Evolutionary conservation across 2,888 invertebrate genomes (phyloP), one percentile per base, ranked within the genome.

Genomic region (Lamellibrachia satsuma): DNA sequence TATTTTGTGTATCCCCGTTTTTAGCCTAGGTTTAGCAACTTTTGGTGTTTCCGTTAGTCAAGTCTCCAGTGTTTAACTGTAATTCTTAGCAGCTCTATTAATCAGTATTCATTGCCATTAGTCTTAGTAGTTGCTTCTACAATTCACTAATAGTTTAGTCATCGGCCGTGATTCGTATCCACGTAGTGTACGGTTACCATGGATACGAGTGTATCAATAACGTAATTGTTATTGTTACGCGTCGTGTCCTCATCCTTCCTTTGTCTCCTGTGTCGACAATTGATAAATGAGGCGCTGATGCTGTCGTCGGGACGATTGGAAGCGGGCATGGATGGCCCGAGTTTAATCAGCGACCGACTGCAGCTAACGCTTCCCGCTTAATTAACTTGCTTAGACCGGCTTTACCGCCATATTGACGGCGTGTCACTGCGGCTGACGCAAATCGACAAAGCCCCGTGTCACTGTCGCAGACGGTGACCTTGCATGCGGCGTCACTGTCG

Each of bases 361-460:
- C 75, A 22, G 2, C 75, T 4, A 75, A 75, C 22, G 75, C 6
- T 11, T 15, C 75, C 75, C 75, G 22, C 75, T 75, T 75, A 75
- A 75, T 75, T 75, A 75, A 75, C 75, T 75, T 75, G 75, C 75
- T 22, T 75, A 75, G 75, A 22, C 75, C 75, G 75, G 75, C 75
- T 75, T 75, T 15, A 75, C 75, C n/a, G 75, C 75, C 75, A 22
- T n/a, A 22, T 75, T 6, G 75, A 6, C 22, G 15, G 22, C 75
- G n/a, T 22, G 75, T 11, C 75, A 6, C 75, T 22, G 11, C n/a
- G 22, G 15, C 60, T 75, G 75, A 75, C 75, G 75, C 75, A 75
- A 75, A 75, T 22, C 75, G 75, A 75, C 75, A 75, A 75, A 75
- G 75, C 75, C 75, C 9, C 6, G 75, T 75, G 75, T 75, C 75